Conservation (phyloP, 2,113 vertebrate genomes). For the Dicrurus megarhynchus region DNA sequence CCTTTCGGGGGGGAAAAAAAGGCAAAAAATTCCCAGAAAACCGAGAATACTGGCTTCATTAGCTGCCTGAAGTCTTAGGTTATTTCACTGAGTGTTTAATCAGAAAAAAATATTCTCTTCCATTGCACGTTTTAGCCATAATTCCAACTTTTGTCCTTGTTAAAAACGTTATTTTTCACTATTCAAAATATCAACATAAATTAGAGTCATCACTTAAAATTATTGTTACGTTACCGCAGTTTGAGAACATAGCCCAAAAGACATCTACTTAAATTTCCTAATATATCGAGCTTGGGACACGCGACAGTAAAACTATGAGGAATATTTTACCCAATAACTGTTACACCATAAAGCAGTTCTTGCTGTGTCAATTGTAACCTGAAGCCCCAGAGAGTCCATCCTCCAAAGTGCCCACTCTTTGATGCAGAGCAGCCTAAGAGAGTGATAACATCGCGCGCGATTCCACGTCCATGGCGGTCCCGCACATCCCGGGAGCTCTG, state of each 20-base stretch:
- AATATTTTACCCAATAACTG: neutral
- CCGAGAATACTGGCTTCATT: neutral
- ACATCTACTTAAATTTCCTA: neutral
- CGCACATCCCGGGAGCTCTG: neutral
- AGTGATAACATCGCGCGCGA: rapidly evolving
- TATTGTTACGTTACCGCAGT: too few species aligned
- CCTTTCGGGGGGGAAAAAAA: rapidly evolving
- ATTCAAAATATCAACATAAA: neutral
- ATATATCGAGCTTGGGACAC: rapidly evolving
- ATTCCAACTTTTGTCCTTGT: neutral
- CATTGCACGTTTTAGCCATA: neutral
- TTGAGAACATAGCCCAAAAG: neutral
- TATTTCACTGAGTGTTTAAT: neutral
- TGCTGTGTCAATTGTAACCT: neutral
- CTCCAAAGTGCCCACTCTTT: rapidly evolving
- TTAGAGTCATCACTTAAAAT: neutral
- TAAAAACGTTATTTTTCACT: neutral
- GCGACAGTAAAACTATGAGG: rapidly evolving
- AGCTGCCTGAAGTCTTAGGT: neutral
- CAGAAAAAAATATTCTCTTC: neutral
- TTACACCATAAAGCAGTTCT: neutral
- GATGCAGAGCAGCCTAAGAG: rapidly evolving
- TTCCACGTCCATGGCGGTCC: rapidly evolving
- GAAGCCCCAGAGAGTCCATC: neutral
- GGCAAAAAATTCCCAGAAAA: neutral